Evolutionary conservation across 2,113 vertebrate genomes (phyloP), one percentile per base, ranked within the genome.

Genomic region (Cynoglossus semilaevis): DNA sequence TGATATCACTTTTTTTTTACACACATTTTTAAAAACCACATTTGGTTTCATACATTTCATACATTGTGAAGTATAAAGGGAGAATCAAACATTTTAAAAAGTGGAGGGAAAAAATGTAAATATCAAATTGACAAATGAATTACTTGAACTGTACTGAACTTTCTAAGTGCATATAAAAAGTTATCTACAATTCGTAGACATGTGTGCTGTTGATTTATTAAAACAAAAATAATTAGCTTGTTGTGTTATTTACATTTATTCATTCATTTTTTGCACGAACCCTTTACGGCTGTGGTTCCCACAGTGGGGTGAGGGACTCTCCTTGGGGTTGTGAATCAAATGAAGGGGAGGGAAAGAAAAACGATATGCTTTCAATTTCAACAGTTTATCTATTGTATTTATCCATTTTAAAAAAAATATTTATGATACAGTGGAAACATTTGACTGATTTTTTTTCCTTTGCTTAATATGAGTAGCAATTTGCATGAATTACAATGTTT

Each of bases 131-230:
- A 81, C 64, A 78, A 78, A 72, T 82, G 50, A 87, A 77, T 72
- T 87, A 85, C 81, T 85, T 87, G 77, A 87, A 87, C 83, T 89
- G 85, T 90, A 90, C 87, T 91, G 87, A 91, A 89, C 88, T 91
- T 90, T 89, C 71, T 91, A 88, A 89, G 88, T 82, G 80, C 83
- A 77, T 80, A 81, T 81, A 69, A 71, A 79, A 83, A 83, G 79
- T 47, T 82, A 87, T 92, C 89, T 90, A 86, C 88, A 80, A 40
- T 85, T 49, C 90, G 87, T 91, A 91, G 87, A 85, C 86, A 87
- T 82, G 72, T 89, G 84, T 85, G 84, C 80, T 89, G 91, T 89
- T 90, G 86, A 82, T 89, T 91, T 87, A 90, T 88, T 91, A 89
- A 90, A 91, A 88, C 70, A 29, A 29, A 29, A 29, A 29, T 29